A percentile compares a stretch with the other conserved stretches of the same genome.
phyloP scores from a whole-genome alignment of 2,113 vertebrate genomes.

The Dromaius novaehollandiae region DNA sequence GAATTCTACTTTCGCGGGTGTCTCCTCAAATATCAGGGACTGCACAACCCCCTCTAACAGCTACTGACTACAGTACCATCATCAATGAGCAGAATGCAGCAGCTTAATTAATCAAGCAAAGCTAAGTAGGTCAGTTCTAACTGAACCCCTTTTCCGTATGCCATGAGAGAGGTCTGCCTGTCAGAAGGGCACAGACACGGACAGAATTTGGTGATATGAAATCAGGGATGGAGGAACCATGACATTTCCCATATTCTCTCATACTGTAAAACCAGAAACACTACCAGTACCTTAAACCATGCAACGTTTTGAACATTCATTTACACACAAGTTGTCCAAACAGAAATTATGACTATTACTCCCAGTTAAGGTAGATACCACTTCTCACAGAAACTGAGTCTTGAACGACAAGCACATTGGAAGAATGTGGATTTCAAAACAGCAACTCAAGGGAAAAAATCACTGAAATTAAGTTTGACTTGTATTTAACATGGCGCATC shows the following conservation, averaged over 20 bases:
- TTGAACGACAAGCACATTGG: background rate
- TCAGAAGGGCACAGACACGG: background rate
- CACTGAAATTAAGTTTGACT: background rate
- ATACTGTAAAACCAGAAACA: background rate
- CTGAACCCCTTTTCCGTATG: background rate
- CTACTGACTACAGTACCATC: background rate
- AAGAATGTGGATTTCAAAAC: background rate
- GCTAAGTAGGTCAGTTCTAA: background rate
- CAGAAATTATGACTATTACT: background rate
- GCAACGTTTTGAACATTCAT: background rate
- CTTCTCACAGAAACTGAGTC: background rate
- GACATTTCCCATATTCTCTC: background rate
- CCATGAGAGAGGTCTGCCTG: background rate
- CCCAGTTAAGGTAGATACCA: background rate
- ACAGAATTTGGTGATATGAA: background rate
- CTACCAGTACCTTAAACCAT: background rate
- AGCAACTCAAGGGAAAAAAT: background rate
- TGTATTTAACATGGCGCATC: background rate
- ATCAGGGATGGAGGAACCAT: background rate
- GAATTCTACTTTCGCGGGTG: background rate
- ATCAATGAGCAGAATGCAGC: background rate
- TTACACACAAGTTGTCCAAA: background rate
- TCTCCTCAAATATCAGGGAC: background rate
- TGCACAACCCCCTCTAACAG: background rate
- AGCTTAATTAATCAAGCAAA: background rate